Base-by-base conservation (phyloP, 2,113 vertebrate species). In the Dipodomys merriami region DNA sequence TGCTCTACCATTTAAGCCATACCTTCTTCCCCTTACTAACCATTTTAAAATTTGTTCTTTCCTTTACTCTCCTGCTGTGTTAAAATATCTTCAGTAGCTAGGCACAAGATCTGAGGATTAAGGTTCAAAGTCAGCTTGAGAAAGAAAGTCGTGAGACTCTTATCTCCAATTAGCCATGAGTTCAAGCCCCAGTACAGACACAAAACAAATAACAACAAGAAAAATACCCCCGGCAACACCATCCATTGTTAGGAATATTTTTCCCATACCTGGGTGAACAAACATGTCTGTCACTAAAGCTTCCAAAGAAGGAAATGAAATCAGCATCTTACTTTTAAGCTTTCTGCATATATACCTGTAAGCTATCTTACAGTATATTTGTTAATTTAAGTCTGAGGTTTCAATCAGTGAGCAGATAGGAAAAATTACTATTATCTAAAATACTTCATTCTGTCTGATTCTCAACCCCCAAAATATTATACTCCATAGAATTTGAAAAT, bases 301-400 rank as follows among this genome's bases (percentile, higher is more conserved):
- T 78, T 16, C n/a, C 29, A 89, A 91, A 91, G 19, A 9, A 78
- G 57, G 67, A 88, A 93, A 65, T 89, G 8, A 64, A 88, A 19
- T 79, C 53, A 44, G 19, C 16, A 49, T 79, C 76, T 35, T 16
- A 30, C 6, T 83, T 79, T 94, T 79, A 39, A 57, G 74, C 27
- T 72, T 18, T 5, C 12, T 3, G 46, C 12, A 1, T n/a, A 23
- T 22, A 8, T 69, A 64, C 71, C 35, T 2, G 53, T 57, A 57
- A 16, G 53, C 53, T 77, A 18, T 25, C 49, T 82, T 71, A 83
- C 82, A 69, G 11, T 78, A 18, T 18, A 68, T 71, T 88, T 86
- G 7, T 53, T 86, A 25, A 73, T 73, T 65, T 46, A 86, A 64
- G 46, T 19, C 46, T 85, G 22, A 85, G 23, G 64, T 87, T 93